phyloP scores from a whole-genome alignment of 2,888 invertebrate species.

The Cyaniris semiargus region DNA sequence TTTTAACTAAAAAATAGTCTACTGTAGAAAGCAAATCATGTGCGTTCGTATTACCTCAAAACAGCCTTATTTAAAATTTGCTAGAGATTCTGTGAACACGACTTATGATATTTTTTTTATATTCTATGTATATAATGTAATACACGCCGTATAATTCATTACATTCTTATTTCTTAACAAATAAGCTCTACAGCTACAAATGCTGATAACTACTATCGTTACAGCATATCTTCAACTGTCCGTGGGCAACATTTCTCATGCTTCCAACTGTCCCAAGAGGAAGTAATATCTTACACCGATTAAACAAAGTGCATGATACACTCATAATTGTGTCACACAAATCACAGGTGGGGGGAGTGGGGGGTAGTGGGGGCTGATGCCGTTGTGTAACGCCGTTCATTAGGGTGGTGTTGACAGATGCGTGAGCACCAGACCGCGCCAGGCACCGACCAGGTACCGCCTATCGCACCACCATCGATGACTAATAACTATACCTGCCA shows the following conservation, averaged over 20 bases:
- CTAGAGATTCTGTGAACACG: too few relatives aligned
- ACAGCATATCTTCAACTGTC: neutral
- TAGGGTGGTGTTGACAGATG: slow-evolving; percentile 79
- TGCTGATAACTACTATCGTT: too few relatives aligned
- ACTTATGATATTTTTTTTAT: too few relatives aligned
- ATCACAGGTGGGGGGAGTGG: slow-evolving; percentile 74
- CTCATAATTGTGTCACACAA: slow-evolving; percentile 57
- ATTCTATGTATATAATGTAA: too few relatives aligned
- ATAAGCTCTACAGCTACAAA: too few relatives aligned
- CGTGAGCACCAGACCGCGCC: slow-evolving; percentile 63
- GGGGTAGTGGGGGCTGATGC: slow-evolving; percentile 73
- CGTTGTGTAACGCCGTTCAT: slow-evolving; percentile 79
- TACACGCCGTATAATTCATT: too few relatives aligned
- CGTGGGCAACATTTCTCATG: neutral
- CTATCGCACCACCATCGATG: slow-evolving; percentile 80
- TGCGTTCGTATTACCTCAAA: too few relatives aligned
- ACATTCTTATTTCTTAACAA: too few relatives aligned
- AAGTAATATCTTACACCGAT: neutral
- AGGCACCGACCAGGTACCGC: slow-evolving; percentile 69
- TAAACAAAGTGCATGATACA: slow-evolving; percentile 39
- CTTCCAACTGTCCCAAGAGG: neutral
- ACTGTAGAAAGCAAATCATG: too few relatives aligned
- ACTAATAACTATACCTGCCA: slow-evolving; percentile 63
- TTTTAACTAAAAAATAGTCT: too few relatives aligned
- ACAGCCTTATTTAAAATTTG: too few relatives aligned